Base-by-base conservation (phyloP, 2,888 invertebrate genomes). In the Drosophila maculinotata region DNA sequence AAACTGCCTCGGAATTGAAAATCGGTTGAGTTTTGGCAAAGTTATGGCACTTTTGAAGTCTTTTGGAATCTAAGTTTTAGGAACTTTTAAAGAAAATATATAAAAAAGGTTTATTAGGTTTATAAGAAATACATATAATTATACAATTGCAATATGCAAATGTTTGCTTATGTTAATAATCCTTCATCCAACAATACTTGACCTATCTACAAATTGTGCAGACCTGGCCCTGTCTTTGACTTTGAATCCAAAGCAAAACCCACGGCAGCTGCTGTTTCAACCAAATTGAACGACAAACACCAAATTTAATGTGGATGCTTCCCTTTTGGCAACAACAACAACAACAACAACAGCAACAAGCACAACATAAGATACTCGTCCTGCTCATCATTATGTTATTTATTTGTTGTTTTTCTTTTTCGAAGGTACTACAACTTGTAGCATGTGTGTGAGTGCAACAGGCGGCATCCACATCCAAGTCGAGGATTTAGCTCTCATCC, bases 371-470 rank as follows among this genome's bases (percentile, higher is more conserved):
- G 47, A 28, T 9, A 28, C 15, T 52, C 49, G 41, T 67, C 57
- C 72, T 71, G 53, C 45, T 56, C 60, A 71, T 57, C 52, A 53
- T 54, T 59, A 54, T 66, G 35, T 39, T 49, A 48, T 65, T 51
- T 41, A 17, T 42, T 62, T 49, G 35, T 52, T 36, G 36, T 38
- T 47, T 8, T 17, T 36, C 14, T 45, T 48, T 15, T 28, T 38
- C 3, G 44, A 35, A 44, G 47, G 28, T 36, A 20, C 65, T 51
- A 70, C 66, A 60, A 71, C 39, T 57, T 60, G 71, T 53, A 51
- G 71, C 71, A 72, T 72, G 67, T 71, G 71, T 69, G 64, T 53
- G 49, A 12, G 7, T 26, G 26, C 66, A 63, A 72, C 69, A 70
- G 70, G 59, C 69, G 56, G 45, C 56, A 54, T 26, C 44, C 48